Evolutionary conservation across 1,140 invertebrate genomes (phyloP), one percentile per base, ranked within the genome.

Genomic region (Drosophila sucinea): DNA sequence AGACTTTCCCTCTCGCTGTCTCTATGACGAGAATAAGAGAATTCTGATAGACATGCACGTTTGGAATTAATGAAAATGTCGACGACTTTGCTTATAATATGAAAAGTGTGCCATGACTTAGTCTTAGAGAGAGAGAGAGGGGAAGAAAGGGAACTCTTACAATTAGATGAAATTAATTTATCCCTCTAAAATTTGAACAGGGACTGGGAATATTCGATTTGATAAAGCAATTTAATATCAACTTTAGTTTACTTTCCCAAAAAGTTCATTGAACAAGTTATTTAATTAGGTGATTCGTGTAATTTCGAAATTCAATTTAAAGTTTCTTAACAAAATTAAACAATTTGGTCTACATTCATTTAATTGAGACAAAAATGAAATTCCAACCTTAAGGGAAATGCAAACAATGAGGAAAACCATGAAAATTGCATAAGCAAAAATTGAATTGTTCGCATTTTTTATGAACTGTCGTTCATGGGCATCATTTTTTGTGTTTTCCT

Each of bases 41-140:
- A 60, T 82, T 73, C 72, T 79, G 76, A 86, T 82, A 79, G 69
- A 73, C 67, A 55, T 55, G 38, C 76, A 73, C 83, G 65, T 54
- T 70, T 38, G 11, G 61, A 87, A 83, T 87, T 87, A 89, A 87
- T 87, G 86, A 89, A 51, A 84, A 74, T 79, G 62, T 55, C 67
- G 29, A 68, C 70, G 67, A 77, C 73, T 73, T 73, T 66, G 64
- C 29, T 65, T 58, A 32, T 54, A 41, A 62, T 69, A 70, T 47
- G 62, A 57, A 73, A 67, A 71, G 40, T 70, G 33, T 66, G 73
- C 35, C 11, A 40, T 30, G 73, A 17, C 64, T 75, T 54, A 67
- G 40, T 25, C 47, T 33, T 25, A 2, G 17, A 47, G 1, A 27
- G 23, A 51, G 3, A 51, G n/a, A 27, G 44, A 25, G 4, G 17